Base-by-base conservation (phyloP, 2,797 vertebrate species). In the Cetoscarus ocellatus region DNA sequence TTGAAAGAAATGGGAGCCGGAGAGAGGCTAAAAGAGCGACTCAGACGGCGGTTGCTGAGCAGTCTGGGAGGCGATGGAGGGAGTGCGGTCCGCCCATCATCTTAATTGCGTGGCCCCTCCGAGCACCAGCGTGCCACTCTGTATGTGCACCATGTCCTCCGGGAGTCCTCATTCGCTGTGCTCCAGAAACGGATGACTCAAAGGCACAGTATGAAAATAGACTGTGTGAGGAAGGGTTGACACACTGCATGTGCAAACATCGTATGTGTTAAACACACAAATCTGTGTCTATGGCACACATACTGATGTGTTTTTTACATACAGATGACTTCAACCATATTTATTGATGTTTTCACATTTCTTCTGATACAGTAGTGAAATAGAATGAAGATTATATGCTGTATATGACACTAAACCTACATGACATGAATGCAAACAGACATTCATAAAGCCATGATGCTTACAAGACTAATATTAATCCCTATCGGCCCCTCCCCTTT, bases 151-250 rank as follows among this genome's bases (percentile, higher is more conserved):
- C 81, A 66, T 77, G 80, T 94, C 93, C 93, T 93, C 88, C 61
- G 91, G 92, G 93, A 94, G 87, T 68, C 86, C 87, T 92, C 90
- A 82, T 93, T 90, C 91, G 81, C 91, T 73, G 84, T 84, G 88
- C 90, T 93, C 91, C 90, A 92, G 87, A 93, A 93, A 93, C 75
- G 85, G 87, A 91, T 91, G 91, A 94, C 91, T 94, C 91, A 94
- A 92, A 93, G 90, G 90, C 88, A 89, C 79, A 76, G 90, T 87
- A 89, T 89, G 90, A 93, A 94, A 94, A 94, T 93, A 90, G 90
- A 92, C 83, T 86, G 60, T 78, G 89, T 65, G 84, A 89, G 85
- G 82, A 87, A 89, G 87, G 38, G 77, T 84, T 91, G 85, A 83
- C 48, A 71, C 76, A 71, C 83, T 66, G 65, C 66, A 79, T 84